These are phyloP conservation scores for Spicauda simplicius DNA, from an alignment of 2,888 invertebrate genomes.

Conservation along the genomic window DNA sequence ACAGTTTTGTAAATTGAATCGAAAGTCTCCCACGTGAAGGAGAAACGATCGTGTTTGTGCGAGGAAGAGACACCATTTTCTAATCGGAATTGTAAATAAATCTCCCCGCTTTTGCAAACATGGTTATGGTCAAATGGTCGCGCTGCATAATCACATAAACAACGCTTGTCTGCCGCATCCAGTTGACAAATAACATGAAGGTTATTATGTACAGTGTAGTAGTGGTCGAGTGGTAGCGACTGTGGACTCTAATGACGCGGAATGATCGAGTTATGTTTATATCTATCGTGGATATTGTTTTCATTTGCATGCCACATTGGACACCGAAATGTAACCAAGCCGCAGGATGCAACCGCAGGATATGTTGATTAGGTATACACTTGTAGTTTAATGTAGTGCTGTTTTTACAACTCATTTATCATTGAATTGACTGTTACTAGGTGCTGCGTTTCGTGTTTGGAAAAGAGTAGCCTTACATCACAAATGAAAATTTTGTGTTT, in stretches of 20 bases:
- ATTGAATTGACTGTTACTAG: too few relatives aligned
- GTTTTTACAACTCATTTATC: too few relatives aligned
- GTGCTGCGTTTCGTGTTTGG: too few relatives aligned
- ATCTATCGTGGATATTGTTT: slow-evolving; percentile 45
- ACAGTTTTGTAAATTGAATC: slow-evolving; percentile 5
- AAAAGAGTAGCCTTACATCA: too few relatives aligned
- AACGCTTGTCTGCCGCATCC: slow-evolving; percentile 22
- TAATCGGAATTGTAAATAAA: slow-evolving; percentile 25
- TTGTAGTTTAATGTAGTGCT: too few relatives aligned
- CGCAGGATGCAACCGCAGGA: background rate
- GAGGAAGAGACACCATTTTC: slow-evolving; percentile 25
- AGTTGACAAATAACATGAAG: slow-evolving; percentile 39
- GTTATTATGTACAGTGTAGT: slow-evolving; percentile 12
- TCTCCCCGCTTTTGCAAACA: slow-evolving; percentile 32
- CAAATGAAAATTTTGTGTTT: too few relatives aligned
- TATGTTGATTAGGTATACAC: too few relatives aligned
- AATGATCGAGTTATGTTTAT: slow-evolving; percentile 39
- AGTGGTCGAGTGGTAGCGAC: slow-evolving; percentile 1
- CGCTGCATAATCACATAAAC: slow-evolving; percentile 41
- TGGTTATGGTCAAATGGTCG: slow-evolving; percentile 39
- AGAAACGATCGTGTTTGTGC: background rate
- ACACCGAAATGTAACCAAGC: slow-evolving; percentile 43
- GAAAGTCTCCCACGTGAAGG: background rate
- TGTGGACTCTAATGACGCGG: slow-evolving; percentile 24
- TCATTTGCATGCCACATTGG: slow-evolving; percentile 51